These are phyloP conservation scores for Dasypogon diadema DNA, from an alignment of 2,888 invertebrate genomes.

Conservation along the genomic window DNA sequence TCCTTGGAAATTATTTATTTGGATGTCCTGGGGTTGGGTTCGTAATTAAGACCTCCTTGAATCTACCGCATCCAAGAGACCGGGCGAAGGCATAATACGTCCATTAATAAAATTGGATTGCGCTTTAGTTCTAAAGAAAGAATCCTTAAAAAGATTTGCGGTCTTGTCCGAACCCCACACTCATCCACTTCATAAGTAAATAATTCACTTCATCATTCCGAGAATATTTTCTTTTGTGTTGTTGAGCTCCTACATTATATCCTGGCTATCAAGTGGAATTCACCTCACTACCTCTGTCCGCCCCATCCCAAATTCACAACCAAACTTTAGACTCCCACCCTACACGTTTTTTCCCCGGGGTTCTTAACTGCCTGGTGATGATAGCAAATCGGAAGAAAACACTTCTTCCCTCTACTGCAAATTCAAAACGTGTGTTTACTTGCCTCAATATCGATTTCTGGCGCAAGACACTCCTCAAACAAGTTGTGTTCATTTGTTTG, in stretches of 20 bases:
- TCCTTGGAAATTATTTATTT: neutral
- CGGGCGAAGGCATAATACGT: neutral
- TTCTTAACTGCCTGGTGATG: too few species aligned
- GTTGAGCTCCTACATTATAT: conserved; percentile 72
- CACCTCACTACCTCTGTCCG: neutral
- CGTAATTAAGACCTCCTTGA: neutral
- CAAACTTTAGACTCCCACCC: too few species aligned
- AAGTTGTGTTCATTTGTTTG: conserved; percentile 68
- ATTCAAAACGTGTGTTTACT: conserved; percentile 54
- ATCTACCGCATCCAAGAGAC: too few species aligned
- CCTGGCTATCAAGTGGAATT: conserved; percentile 62
- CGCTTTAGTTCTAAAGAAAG: neutral
- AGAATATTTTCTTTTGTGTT: neutral
- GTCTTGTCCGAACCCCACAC: too few species aligned
- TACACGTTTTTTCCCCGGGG: too few species aligned
- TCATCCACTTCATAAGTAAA: neutral
- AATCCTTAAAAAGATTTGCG: neutral
- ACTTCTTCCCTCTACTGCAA: neutral
- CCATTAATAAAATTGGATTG: conserved; percentile 16
- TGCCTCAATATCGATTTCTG: conserved; percentile 74
- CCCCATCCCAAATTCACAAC: too few species aligned
- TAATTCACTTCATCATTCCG: conserved; percentile 7
- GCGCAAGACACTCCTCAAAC: conserved; percentile 71
- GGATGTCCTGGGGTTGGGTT: neutral
- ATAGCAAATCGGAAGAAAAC: neutral